Percentiles rank a stretch among this genome's conserved stretches.
Evolutionary conservation across 2,888 invertebrate genomes (phyloP).

Genomic region (Chaitophorus viminalis): DNA sequence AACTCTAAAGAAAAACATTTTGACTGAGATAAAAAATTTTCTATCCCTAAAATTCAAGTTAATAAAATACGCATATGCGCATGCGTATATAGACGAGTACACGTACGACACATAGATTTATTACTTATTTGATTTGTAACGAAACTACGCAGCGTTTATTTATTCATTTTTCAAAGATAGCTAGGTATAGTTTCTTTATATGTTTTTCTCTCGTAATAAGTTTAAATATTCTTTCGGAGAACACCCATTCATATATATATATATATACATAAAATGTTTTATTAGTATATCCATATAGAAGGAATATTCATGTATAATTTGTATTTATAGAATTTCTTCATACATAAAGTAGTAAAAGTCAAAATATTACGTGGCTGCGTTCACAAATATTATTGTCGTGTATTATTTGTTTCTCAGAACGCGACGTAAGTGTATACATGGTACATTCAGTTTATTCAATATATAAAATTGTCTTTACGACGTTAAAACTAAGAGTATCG

Average conservation of each 20-base stretch:
- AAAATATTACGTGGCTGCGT: no score
- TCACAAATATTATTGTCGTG: no score
- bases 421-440: no score
- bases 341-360: no score
- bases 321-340: no score
- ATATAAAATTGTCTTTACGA: background rate
- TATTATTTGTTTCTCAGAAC: no score
- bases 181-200: background rate
- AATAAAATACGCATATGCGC: background rate
- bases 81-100: background rate
- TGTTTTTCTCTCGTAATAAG: background rate
- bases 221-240: background rate
- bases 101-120: background rate
- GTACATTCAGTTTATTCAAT: background rate
- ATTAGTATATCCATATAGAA: no score
- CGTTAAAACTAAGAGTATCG: background rate
- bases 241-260: no score
- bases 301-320: no score
- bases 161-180: background rate
- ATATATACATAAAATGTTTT: no score
- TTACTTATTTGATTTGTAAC: background rate
- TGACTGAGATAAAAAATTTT: background rate
- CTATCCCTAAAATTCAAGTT: background rate
- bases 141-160: background rate
- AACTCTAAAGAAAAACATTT: background rate